A percentile compares a stretch with the other conserved stretches of the same genome.
Conservation (phyloP, 2,888 invertebrate genomes). For the Ophioninae sp. region DNA sequence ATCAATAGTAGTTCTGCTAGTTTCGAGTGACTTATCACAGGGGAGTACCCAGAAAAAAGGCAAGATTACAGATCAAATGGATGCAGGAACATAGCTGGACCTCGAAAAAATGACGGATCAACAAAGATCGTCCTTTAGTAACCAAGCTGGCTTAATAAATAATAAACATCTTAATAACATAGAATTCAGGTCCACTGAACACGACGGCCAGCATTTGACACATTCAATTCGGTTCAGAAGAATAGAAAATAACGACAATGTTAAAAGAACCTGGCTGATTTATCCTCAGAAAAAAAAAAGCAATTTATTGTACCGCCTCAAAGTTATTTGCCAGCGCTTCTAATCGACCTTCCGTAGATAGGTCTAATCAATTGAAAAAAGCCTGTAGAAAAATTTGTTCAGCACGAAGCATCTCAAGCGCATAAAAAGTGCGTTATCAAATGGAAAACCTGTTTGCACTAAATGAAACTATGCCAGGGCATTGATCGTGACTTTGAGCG, state of each 20-base stretch:
- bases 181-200: slow-evolving; percentile 4
- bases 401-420: no score
- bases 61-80: background rate
- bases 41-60: no score
- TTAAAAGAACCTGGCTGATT: background rate
- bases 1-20: background rate
- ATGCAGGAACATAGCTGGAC: background rate
- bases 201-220: background rate
- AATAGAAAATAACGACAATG: background rate
- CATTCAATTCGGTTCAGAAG: background rate
- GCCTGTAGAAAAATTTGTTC: no score
- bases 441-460: no score
- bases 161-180: background rate
- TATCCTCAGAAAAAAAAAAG: background rate
- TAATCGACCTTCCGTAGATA: no score
- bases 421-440: no score
- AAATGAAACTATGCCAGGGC: no score
- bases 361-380: no score
- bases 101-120: background rate
- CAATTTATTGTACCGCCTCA: no score
- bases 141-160: background rate
- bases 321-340: no score
- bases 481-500: background rate
- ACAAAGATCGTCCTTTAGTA: background rate
- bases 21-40: no score